phyloP scores from a whole-genome alignment of 2,113 vertebrate genomes.

The Mungos mungo region DNA sequence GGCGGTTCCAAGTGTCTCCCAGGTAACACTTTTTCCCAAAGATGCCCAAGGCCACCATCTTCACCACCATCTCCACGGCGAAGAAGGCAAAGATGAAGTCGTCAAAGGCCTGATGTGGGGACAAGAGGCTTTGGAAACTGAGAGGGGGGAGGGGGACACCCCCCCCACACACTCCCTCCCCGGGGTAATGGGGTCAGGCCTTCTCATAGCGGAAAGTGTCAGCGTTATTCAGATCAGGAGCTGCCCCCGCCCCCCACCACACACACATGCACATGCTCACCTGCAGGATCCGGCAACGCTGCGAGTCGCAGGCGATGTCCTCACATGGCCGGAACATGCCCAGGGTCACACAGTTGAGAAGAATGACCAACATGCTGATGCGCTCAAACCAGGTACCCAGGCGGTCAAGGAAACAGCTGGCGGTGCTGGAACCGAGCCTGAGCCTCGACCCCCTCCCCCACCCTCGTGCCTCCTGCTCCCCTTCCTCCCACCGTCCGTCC shows the following conservation, averaged over 20 bases:
- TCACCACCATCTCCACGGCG: slow-evolving; percentile 98
- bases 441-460: accelerated
- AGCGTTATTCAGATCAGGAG: neutral
- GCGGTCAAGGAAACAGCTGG: slow-evolving; percentile 88
- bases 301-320: slow-evolving; percentile 93
- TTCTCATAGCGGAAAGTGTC: neutral
- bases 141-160: neutral
- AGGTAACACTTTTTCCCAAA: slow-evolving; percentile 99
- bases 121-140: neutral
- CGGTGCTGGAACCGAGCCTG: neutral
- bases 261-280: slow-evolving; percentile 75
- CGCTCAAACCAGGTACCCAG: slow-evolving; percentile 95
- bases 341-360: slow-evolving; percentile 98
- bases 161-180: neutral
- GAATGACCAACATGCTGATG: slow-evolving; percentile 98
- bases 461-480: neutral
- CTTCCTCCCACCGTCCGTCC: too few relatives aligned
- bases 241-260: neutral
- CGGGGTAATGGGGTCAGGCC: neutral
- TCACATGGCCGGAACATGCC: slow-evolving; percentile 99
- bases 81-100: slow-evolving; percentile 99
- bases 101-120: slow-evolving; percentile 91
- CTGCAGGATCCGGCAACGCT: slow-evolving; percentile 97
- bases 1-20: slow-evolving; percentile 98
- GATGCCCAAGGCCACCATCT: slow-evolving; percentile 98